A percentile compares a stretch with the other conserved stretches of the same genome.
These are phyloP conservation scores for Strigamia maritima DNA, from an alignment of 2,888 invertebrate species.

Conservation along the genomic window DNA sequence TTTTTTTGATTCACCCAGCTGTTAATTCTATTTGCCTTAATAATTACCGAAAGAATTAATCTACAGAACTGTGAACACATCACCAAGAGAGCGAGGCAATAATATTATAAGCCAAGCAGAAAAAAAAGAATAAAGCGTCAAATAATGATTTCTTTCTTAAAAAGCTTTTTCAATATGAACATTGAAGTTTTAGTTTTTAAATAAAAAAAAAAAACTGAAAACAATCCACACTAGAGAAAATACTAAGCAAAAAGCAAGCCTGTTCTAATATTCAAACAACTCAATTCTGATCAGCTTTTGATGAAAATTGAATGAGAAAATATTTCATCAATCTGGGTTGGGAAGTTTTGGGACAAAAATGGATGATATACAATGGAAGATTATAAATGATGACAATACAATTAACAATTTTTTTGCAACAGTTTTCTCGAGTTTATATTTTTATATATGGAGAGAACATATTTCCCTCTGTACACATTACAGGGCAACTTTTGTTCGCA, in stretches of 20 bases:
- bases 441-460: not conserved
- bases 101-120: not conserved
- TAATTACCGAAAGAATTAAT: not conserved
- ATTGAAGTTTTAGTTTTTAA: no score
- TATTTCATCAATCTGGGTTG: not conserved
- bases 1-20: not conserved
- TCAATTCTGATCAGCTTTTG: slow-evolving; percentile 13
- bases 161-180: no score
- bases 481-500: not conserved
- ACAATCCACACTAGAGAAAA: not conserved
- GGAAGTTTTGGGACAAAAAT: not conserved
- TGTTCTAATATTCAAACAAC: not conserved
- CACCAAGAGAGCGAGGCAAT: slow-evolving; percentile 1
- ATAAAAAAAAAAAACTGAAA: not conserved
- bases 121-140: not conserved
- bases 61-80: not conserved
- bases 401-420: slow-evolving; percentile 9
- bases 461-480: not conserved
- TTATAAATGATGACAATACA: slow-evolving; percentile 20
- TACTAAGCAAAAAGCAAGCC: not conserved
- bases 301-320: slow-evolving; percentile 11
- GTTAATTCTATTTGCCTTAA: not conserved
- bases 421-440: slow-evolving; percentile 1
- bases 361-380: slow-evolving; percentile 23
- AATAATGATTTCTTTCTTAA: not conserved